Evolutionary conservation across 2,113 vertebrate species (phyloP).

Genomic region (Cyrtonyx montezumae): DNA sequence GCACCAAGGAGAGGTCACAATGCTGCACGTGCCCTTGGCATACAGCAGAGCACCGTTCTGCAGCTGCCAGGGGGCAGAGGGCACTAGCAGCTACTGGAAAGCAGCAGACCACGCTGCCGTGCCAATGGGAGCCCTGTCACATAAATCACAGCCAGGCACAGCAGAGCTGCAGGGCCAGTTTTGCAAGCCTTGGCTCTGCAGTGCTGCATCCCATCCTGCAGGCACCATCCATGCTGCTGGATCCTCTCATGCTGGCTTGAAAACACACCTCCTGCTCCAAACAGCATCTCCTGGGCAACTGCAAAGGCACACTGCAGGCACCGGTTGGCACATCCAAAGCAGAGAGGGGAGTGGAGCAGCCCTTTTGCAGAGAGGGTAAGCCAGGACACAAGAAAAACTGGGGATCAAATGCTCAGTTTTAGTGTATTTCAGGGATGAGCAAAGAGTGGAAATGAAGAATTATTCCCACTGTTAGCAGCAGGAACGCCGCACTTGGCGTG

Average conservation of each 20-base stretch:
- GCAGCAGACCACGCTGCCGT: neutral
- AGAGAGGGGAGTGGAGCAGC: fast-evolving
- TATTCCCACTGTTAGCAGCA: neutral
- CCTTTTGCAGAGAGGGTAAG: neutral
- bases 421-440: neutral
- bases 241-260: neutral
- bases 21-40: fast-evolving
- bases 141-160: neutral
- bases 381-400: neutral
- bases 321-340: neutral
- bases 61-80: neutral
- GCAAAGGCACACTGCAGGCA: neutral
- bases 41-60: neutral
- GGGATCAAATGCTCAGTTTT: neutral
- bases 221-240: fast-evolving
- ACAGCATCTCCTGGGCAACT: neutral
- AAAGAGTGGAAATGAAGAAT: neutral
- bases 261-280: neutral
- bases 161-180: constrained; percentile 45
- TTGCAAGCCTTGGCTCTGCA: neutral
- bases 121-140: neutral
- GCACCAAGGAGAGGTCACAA: neutral
- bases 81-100: neutral
- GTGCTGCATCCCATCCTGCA: neutral
- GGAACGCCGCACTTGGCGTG: neutral